Evolutionary conservation across 2,888 invertebrate genomes (phyloP).

Genomic region (Poecilus cupreus): DNA sequence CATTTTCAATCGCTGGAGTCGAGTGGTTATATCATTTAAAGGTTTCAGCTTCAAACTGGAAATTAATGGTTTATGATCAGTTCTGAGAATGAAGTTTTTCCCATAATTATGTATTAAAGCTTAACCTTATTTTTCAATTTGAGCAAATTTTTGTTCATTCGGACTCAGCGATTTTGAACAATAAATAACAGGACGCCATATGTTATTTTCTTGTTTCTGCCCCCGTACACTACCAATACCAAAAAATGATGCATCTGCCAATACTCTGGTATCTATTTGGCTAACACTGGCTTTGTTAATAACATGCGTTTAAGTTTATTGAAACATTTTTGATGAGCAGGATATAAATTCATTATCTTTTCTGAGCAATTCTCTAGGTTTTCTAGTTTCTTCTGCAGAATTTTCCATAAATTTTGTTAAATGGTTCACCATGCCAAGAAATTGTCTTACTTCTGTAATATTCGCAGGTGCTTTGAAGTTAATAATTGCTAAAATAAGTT

Average conservation of each 20-base stretch:
- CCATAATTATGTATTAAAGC: too few species aligned
- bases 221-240: not conserved
- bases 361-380: not conserved
- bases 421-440: not conserved
- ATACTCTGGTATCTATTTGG: not conserved
- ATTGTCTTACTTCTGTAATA: not conserved
- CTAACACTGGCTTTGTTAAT: not conserved
- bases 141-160: not conserved
- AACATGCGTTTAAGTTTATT: not conserved
- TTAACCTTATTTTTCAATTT: not conserved
- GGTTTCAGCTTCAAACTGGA: slow-evolving; percentile 67
- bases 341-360: not conserved
- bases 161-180: not conserved
- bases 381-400: not conserved
- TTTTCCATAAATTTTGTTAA: not conserved
- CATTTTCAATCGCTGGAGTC: slow-evolving; percentile 68
- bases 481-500: not conserved
- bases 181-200: not conserved
- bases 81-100: slow-evolving; percentile 65
- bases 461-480: not conserved
- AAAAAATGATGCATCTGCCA: not conserved
- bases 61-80: slow-evolving; percentile 69
- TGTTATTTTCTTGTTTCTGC: not conserved
- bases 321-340: not conserved
- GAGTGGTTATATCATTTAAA: slow-evolving; percentile 67